Evolutionary conservation across 2,888 invertebrate species (phyloP).

Genomic region (Cryptus armator): DNA sequence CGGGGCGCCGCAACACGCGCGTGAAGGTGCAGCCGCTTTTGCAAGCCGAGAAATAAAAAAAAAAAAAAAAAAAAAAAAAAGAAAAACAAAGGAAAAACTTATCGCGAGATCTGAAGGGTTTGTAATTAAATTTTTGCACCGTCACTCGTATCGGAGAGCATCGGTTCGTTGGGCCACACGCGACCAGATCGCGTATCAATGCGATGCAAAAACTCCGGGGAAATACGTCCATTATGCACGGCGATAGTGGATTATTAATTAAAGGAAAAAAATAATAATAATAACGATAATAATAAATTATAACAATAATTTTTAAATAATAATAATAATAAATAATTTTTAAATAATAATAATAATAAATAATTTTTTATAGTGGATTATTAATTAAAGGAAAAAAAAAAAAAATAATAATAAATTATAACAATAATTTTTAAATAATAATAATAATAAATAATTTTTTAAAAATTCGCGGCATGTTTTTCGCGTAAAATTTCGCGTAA

Average conservation of each 20-base stretch:
- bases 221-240: neutral
- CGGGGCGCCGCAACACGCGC: constrained; percentile 1
- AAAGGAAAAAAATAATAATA: neutral
- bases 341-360: neutral
- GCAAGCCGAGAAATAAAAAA: constrained; percentile 48
- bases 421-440: no score
- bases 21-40: constrained; percentile 58
- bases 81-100: constrained; percentile 46
- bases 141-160: constrained; percentile 5
- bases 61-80: constrained; percentile 56
- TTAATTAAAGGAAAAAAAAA: constrained; percentile 2
- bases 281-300: neutral
- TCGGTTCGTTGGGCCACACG: constrained; percentile 1
- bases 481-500: no score
- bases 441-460: neutral
- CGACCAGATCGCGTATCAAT: constrained; percentile 12
- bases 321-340: neutral
- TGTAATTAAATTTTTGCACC: constrained; percentile 46
- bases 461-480: neutral
- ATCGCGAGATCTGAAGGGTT: constrained; percentile 38
- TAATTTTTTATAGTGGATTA: neutral
- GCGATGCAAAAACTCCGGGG: constrained; percentile 4
- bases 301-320: no score
- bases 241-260: neutral
- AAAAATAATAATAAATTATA: no score